Conservation (phyloP, 2,797 vertebrate species). For the Poecilia velifera region DNA sequence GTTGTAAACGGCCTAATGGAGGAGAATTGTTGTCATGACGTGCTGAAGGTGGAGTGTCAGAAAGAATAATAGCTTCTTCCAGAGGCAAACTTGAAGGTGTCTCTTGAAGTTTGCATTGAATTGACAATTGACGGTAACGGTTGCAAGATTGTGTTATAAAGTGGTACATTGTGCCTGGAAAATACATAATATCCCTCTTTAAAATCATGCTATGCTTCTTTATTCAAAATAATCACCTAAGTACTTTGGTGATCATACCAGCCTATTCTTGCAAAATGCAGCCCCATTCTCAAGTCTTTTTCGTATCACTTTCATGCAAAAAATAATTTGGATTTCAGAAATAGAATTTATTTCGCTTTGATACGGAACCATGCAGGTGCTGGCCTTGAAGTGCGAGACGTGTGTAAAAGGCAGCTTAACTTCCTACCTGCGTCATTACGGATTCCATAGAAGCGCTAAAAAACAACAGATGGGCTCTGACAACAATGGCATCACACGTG, state of each 20-base stretch:
- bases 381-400: conserved; percentile 44
- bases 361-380: conserved; percentile 31
- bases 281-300: neutral
- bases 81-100: no score
- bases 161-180: no score
- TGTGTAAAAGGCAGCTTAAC: conserved; percentile 48
- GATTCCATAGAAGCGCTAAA: conserved; percentile 73
- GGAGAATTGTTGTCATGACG: no score
- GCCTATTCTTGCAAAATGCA: neutral
- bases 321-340: conserved; percentile 3
- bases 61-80: no score
- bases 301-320: neutral
- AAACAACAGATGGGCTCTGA: conserved; percentile 81
- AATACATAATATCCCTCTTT: neutral
- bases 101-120: no score
- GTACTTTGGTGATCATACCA: neutral
- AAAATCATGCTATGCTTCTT: neutral
- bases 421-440: conserved; percentile 72
- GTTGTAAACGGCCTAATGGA: no score
- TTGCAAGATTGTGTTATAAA: no score
- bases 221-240: neutral
- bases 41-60: no score
- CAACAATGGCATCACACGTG: conserved; percentile 70
- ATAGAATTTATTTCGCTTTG: conserved; percentile 11
- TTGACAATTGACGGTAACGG: no score